Evolutionary conservation across 1,140 invertebrate species (phyloP), one percentile per base, ranked within the genome.

Genomic region (Trypoxylus dichotomus): DNA sequence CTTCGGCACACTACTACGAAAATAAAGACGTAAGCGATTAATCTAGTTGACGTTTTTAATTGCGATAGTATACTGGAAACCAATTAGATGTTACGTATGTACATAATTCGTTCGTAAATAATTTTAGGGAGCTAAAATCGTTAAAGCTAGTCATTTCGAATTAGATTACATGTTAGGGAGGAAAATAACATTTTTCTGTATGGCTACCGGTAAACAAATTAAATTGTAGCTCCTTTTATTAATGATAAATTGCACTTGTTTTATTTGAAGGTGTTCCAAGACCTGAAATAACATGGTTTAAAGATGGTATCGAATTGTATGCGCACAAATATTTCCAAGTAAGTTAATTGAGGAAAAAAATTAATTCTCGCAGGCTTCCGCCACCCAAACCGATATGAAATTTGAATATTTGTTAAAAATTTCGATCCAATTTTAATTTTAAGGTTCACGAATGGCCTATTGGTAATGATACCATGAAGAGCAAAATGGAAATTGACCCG

Each of bases 401-500:
- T n/a, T n/a, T n/a, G n/a, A n/a, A n/a, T n/a, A n/a, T n/a, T n/a
- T n/a, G n/a, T n/a, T n/a, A n/a, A n/a, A n/a, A n/a, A 37, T 37
- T 8, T 37, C 0, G 10, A 37, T 37, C 1, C 32, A 37, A 37
- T 37, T 37, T 37, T 37, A 75, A 79, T 81, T 79, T 76, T 82
- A 96, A n/a, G 95, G 92, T 97, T 27, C 95, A 96, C 84, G 95
- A 96, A 86, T 96, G 95, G 95, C 90, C 92, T 79, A 90, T 93
- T 25, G 93, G 91, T 19, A 90, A 93, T n/a, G 93, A 95, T 82
- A 93, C 90, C 77, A 92, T 97, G 11, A 97, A 97, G 86, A 96
- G 94, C 5, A 97, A 97, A 89, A 91, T 97, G 82, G 96, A 97
- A 87, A 97, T 97, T 63, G 96, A 97, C 86, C 96, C 96, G n/a